These are phyloP conservation scores for Cyprinodon brontotheroides DNA, from an alignment of 2,113 vertebrate species.

Conservation along the genomic window DNA sequence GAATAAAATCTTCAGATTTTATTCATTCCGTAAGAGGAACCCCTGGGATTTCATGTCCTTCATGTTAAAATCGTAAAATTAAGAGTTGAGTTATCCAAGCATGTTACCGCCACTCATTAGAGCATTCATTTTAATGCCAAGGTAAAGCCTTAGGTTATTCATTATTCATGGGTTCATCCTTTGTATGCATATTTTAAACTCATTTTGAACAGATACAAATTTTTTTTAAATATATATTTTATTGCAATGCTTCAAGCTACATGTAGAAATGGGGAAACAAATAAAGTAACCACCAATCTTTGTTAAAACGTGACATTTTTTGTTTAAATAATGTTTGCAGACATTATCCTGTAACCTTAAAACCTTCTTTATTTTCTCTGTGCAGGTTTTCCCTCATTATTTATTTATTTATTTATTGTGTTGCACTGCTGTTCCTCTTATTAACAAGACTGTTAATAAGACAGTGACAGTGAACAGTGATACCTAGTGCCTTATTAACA, in stretches of 20 bases:
- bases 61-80: background rate
- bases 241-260: background rate
- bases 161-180: background rate
- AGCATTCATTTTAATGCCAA: background rate
- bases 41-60: background rate
- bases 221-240: background rate
- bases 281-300: background rate
- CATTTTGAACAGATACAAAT: background rate
- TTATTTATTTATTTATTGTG: background rate
- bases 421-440: slow-evolving; percentile 10
- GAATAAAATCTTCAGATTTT: too few species aligned
- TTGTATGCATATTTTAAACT: background rate
- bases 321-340: background rate
- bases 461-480: too few species aligned
- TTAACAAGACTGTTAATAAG: slow-evolving; percentile 31
- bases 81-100: background rate
- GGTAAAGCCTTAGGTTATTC: background rate
- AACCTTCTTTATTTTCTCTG: background rate
- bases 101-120: background rate
- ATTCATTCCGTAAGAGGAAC: background rate
- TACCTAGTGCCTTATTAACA: too few species aligned
- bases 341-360: background rate
- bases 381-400: background rate
- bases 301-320: background rate
- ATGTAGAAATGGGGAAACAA: background rate